These are phyloP conservation scores for Myiothlypis chrysogaster DNA, from an alignment of 2,797 vertebrate species.

Conservation along the genomic window DNA sequence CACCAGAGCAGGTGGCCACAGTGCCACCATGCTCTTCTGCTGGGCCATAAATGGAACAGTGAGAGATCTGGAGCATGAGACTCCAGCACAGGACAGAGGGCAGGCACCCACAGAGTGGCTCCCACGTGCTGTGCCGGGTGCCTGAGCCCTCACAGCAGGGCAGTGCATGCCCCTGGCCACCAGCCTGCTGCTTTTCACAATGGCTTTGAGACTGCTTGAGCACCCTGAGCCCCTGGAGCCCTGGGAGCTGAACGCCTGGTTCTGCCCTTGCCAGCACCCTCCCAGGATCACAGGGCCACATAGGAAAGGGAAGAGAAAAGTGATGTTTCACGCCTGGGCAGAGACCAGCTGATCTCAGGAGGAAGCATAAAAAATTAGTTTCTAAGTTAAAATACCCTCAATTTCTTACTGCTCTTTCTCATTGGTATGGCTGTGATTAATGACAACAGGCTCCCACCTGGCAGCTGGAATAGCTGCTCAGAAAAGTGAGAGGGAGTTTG, in stretches of 20 bases:
- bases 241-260: accelerated
- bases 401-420: not conserved
- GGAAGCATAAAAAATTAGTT: not conserved
- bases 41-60: accelerated
- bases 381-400: not conserved
- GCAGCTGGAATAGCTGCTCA: not conserved
- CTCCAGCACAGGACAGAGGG: not conserved
- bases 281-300: not conserved
- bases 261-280: not conserved
- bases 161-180: not conserved
- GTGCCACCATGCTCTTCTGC: not conserved
- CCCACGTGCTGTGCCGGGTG: accelerated
- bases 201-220: not conserved
- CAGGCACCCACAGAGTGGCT: not conserved
- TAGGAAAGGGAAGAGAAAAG: not conserved
- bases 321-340: not conserved
- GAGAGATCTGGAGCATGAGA: not conserved
- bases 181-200: not conserved
- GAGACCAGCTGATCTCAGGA: not conserved
- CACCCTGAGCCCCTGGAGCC: not conserved
- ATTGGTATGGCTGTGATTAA: not conserved
- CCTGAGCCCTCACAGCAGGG: not conserved
- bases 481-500: not conserved
- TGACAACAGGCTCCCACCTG: not conserved
- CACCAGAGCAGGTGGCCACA: not conserved